A percentile compares a stretch with the other conserved stretches of the same genome.
These are phyloP conservation scores for Cataglyphis livida DNA, from an alignment of 2,888 invertebrate genomes.

Conservation along the genomic window DNA sequence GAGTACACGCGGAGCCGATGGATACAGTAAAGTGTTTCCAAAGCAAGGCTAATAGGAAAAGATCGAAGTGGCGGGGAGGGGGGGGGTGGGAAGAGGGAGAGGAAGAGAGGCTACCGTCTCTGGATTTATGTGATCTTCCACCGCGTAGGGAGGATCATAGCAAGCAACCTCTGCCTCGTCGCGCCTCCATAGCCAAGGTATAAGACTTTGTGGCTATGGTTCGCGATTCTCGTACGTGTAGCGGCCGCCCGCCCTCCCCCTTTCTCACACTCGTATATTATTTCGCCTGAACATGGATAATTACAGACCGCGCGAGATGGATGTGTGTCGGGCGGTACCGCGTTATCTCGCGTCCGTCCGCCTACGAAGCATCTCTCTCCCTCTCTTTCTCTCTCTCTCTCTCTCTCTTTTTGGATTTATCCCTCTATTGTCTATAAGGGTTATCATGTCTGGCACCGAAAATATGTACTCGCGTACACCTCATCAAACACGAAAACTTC, in stretches of 20 bases:
- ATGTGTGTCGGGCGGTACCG: slow-evolving; percentile 80
- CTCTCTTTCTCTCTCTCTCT: slow-evolving; percentile 51
- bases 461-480: slow-evolving; percentile 42
- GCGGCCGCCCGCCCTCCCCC: slow-evolving; percentile 1
- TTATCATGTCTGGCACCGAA: slow-evolving; percentile 44
- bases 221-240: slow-evolving; percentile 39
- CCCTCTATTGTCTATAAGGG: slow-evolving; percentile 70
- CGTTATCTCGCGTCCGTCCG: slow-evolving; percentile 76
- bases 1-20: slow-evolving; percentile 1
- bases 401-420: slow-evolving; percentile 59
- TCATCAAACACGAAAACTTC: slow-evolving; percentile 30
- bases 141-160: slow-evolving; percentile 63
- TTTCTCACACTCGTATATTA: slow-evolving; percentile 51
- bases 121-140: slow-evolving; percentile 75
- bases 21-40: slow-evolving; percentile 30
- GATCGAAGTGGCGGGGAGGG: slow-evolving; percentile 17
- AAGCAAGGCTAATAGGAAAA: slow-evolving; percentile 41
- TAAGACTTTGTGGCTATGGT: slow-evolving; percentile 50
- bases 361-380: slow-evolving; percentile 72
- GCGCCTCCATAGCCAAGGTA: slow-evolving; percentile 21
- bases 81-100: slow-evolving; percentile 4
- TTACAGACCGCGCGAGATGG: slow-evolving; percentile 81
- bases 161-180: slow-evolving; percentile 24
- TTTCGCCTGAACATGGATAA: slow-evolving; percentile 77
- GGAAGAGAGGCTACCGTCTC: slow-evolving; percentile 60